Evolutionary conservation across 1,140 invertebrate genomes (phyloP), one percentile per base, ranked within the genome.

Genomic region (Heliconius hermathena): DNA sequence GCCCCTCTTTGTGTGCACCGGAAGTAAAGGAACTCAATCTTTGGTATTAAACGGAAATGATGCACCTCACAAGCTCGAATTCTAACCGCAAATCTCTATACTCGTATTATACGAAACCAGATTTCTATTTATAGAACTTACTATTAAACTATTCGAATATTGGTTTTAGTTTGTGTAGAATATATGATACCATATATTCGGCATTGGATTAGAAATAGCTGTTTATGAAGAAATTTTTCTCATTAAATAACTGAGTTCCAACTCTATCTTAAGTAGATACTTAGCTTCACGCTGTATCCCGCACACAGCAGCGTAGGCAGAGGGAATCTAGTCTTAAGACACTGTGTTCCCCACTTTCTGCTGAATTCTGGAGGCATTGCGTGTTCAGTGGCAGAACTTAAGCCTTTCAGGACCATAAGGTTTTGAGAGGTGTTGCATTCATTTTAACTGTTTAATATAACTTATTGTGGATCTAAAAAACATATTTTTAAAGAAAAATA

Each of bases 21-120:
- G 57, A 76, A 54, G 41, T 76, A 76, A 36, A 66, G 54, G 74
- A 41, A 66, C 57, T 70, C 57, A 16, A n/a, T 36, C 74, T 38
- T 76, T 76, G 74, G 41, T 76, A 76, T 66, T 66, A 66, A 66
- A 66, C 74, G 74, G 74, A 76, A 66, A 76, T 76, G 74, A 76
- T 16, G 74, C 38, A 33, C 60, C 74, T 60, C 57, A 52, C 18
- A 66, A 66, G 16, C n/a, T 52, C 54, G 36, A 60, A 76, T 46
- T 66, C 57, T 38, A 33, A 26, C 74, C 54, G 8, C 74, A 33
- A 52, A 76, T 52, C 36, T 26, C 22, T 29, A 26, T 29, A 29
- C 26, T 66, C 3, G 60, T 66, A 66, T 66, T 66, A 16, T 66
- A 29, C 26, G 60, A 66, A 29, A 66, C 26, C 26, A 22, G 13